A percentile compares a stretch with the other conserved stretches of the same genome.
These are phyloP conservation scores for Cataglyphis livida DNA, from an alignment of 2,888 invertebrate genomes.

Conservation along the genomic window DNA sequence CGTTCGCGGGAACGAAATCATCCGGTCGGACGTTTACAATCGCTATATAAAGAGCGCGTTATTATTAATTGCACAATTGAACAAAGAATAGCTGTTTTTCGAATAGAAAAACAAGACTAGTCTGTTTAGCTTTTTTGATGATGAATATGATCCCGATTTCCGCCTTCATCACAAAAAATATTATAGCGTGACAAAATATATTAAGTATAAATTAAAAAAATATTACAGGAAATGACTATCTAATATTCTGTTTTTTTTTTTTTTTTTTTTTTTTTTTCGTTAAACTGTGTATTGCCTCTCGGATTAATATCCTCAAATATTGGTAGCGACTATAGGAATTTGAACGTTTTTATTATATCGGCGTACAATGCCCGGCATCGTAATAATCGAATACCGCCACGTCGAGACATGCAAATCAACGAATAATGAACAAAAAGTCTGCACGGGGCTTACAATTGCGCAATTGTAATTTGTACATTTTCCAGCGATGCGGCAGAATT, in stretches of 20 bases:
- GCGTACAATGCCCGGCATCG: neutral
- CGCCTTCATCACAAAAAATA: neutral
- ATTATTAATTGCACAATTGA: constrained; percentile 37
- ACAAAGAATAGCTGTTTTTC: neutral
- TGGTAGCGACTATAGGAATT: neutral
- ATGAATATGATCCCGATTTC: neutral
- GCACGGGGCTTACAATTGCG: neutral
- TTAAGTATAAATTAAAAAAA: neutral
- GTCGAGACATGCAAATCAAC: neutral
- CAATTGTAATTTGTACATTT: neutral
- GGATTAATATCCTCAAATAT: constrained; percentile 20
- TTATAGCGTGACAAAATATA: neutral
- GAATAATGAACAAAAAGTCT: constrained; percentile 1
- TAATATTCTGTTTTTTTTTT: neutral
- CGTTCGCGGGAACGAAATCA: constrained; percentile 33
- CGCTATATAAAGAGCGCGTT: neutral
- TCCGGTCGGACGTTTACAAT: constrained; percentile 48
- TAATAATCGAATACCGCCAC: constrained; percentile 7
- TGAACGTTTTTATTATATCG: constrained; percentile 14
- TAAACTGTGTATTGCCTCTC: neutral
- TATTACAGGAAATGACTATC: neutral
- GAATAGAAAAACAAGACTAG: neutral
- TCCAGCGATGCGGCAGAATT: neutral
- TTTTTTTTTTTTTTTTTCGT: neutral
- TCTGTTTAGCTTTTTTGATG: neutral